Evolutionary conservation across 2,888 invertebrate genomes (phyloP).

Genomic region (Metacarcinus magister): DNA sequence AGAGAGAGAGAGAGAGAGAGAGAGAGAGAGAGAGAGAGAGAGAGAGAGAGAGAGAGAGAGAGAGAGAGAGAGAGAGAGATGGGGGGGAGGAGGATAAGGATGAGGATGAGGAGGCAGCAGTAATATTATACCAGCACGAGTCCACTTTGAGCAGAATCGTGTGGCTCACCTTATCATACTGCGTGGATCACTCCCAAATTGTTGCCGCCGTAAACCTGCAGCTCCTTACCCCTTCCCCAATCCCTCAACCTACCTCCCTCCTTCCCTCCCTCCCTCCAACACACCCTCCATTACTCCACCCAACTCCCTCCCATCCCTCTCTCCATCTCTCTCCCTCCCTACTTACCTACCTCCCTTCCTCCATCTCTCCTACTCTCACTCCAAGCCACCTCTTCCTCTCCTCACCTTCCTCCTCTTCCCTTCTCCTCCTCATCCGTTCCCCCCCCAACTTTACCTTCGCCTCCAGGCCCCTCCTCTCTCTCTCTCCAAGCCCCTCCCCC

Average conservation of each 20-base stretch:
- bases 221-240: slow-evolving; percentile 11
- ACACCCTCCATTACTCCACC: slow-evolving; percentile 18
- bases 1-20: neutral
- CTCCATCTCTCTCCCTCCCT: neutral
- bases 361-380: neutral
- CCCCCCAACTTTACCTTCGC: neutral
- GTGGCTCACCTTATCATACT: slow-evolving; percentile 54
- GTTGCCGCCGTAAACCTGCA: slow-evolving; percentile 67
- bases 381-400: neutral
- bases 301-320: neutral
- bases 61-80: too few species aligned
- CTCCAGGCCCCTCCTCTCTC: slow-evolving; percentile 18
- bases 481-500: slow-evolving; percentile 30
- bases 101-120: neutral
- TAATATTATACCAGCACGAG: slow-evolving; percentile 31
- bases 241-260: neutral
- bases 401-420: neutral
- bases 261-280: neutral
- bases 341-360: slow-evolving; percentile 28
- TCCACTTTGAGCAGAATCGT: slow-evolving; percentile 55
- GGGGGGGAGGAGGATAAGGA: neutral
- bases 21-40: neutral
- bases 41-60: neutral
- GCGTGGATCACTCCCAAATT: slow-evolving; percentile 65
- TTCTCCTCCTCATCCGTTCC: neutral